Conservation (phyloP, 2,797 vertebrate genomes). For the Sardinella longiceps region DNA sequence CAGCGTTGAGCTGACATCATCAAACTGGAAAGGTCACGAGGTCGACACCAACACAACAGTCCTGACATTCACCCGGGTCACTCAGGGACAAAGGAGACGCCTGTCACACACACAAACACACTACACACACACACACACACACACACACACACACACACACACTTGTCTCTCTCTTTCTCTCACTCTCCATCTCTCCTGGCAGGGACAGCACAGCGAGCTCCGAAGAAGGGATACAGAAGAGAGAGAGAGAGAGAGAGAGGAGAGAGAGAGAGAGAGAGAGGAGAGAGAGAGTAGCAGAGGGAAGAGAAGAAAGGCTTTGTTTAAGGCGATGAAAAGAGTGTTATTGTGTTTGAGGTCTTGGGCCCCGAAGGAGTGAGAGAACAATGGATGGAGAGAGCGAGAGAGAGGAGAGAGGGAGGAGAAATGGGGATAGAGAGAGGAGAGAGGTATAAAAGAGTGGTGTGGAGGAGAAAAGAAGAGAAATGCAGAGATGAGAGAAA, state of each 20-base stretch:
- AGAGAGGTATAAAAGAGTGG: too few relatives aligned
- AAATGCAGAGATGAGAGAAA: slow-evolving; percentile 47
- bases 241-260: slow-evolving; percentile 35
- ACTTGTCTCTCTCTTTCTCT: slow-evolving; percentile 60
- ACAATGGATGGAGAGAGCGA: slow-evolving; percentile 17
- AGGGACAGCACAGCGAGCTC: slow-evolving; percentile 80
- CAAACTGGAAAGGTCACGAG: slow-evolving; percentile 76
- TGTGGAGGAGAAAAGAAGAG: neutral
- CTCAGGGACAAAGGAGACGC: slow-evolving; percentile 66
- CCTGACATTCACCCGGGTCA: slow-evolving; percentile 71
- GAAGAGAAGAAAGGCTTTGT: slow-evolving; percentile 64
- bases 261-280: slow-evolving; percentile 47
- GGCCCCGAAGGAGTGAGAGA: slow-evolving; percentile 58
- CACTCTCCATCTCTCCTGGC: slow-evolving; percentile 72
- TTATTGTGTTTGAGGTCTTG: slow-evolving; percentile 67
- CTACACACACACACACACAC: too few relatives aligned
- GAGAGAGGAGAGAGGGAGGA: too few relatives aligned
- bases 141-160: too few relatives aligned
- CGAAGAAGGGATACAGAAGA: slow-evolving; percentile 55
- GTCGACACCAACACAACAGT: slow-evolving; percentile 70
- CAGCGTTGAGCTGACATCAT: slow-evolving; percentile 69
- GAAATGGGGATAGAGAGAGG: too few relatives aligned
- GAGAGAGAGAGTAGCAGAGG: neutral
- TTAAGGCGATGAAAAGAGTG: slow-evolving; percentile 65
- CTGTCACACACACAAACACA: slow-evolving; percentile 56